Percentiles rank a stretch among this genome's conserved stretches.
Evolutionary conservation across 2,888 invertebrate genomes (phyloP).

Genomic region (Calameuta filiformis): DNA sequence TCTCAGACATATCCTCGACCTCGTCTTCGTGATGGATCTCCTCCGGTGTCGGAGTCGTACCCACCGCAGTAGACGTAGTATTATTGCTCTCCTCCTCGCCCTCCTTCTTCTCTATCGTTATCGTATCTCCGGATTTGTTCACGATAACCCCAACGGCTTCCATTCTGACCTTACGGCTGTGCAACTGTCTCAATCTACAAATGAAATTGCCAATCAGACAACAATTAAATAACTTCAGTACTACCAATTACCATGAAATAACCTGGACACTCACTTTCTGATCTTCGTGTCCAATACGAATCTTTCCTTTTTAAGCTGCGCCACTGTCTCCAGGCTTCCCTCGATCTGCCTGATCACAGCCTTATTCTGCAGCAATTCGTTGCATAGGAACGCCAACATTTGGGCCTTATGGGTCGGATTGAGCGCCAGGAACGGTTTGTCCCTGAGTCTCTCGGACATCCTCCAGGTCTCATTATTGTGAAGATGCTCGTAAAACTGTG

Average conservation of each 20-base stretch:
- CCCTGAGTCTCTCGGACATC: conserved; percentile 81
- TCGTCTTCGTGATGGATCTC: conserved; percentile 72
- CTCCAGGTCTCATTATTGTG: conserved; percentile 84
- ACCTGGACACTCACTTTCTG: conserved; percentile 76
- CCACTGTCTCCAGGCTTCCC: conserved; percentile 85
- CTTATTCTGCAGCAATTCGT: conserved; percentile 94
- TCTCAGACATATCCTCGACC: conserved; percentile 79
- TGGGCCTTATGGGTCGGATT: conserved; percentile 88
- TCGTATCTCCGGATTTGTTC: conserved; percentile 61
- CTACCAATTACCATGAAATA: background rate
- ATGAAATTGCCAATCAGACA: background rate
- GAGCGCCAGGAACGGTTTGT: conserved; percentile 87
- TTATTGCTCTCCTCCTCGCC: conserved; percentile 51
- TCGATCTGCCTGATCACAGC: conserved; percentile 91
- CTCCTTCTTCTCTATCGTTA: conserved; percentile 62
- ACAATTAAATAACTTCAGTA: background rate
- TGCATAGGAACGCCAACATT: conserved; percentile 91
- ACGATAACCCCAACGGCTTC: conserved; percentile 71
- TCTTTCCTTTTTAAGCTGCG: conserved; percentile 88
- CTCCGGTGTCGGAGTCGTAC: conserved; percentile 68
- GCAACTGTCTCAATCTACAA: conserved; percentile 75
- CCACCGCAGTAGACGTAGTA: conserved; percentile 55
- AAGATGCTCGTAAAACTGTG: conserved; percentile 81
- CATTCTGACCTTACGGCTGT: conserved; percentile 79
- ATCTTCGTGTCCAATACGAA: conserved; percentile 94